Base-by-base conservation (phyloP, 2,113 vertebrate genomes). In the Todiramphus saurophagus region DNA sequence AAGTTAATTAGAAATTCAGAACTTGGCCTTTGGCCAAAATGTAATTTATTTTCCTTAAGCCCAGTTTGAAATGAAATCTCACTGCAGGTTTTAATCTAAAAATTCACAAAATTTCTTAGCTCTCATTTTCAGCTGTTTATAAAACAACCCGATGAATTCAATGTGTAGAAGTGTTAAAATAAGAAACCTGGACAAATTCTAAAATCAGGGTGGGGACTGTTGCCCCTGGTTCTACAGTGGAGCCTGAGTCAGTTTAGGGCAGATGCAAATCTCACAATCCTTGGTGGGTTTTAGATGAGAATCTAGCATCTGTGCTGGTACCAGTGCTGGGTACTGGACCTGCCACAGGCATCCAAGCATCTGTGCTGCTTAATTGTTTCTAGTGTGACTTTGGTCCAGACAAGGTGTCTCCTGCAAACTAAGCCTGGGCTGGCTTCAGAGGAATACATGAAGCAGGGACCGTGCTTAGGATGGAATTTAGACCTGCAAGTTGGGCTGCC, bases 1-100 rank as follows among this genome's bases (percentile, higher is more conserved):
- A 44, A 74, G 79, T 84, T 93, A 96, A 96, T 94, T 96, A 94
- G 90, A 90, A 94, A 93, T 85, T 73, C 82, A 87, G 62, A 74
- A 51, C 78, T 85, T 95, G 95, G 95, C 90, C 92, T 96, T 76
- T 82, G 72, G 92, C 96, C 87, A 95, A 87, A 83, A 78, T 9
- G 28, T 39, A 66, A 87, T 94, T 95, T 90, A 18, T 9, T 94
- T 89, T 82, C 84, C 39, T 37, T 5, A 0, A 87, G 27, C 39
- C 9, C 1, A 2, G 51, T 75, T 60, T 51, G 75, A 94, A 93
- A 94, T n/a, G 20, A 78, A 91, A 75, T 56, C 63, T 68, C 79
- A 2, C 13, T 56, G 53, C 46, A 48, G 73, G 70, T 67, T 91
- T 87, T 31, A 31, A 78, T 31, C 30, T 75, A 28, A 51, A 90